A percentile compares a stretch with the other conserved stretches of the same genome.
phyloP scores from a whole-genome alignment of 2,888 invertebrate species.

The Polymixis flavicincta region DNA sequence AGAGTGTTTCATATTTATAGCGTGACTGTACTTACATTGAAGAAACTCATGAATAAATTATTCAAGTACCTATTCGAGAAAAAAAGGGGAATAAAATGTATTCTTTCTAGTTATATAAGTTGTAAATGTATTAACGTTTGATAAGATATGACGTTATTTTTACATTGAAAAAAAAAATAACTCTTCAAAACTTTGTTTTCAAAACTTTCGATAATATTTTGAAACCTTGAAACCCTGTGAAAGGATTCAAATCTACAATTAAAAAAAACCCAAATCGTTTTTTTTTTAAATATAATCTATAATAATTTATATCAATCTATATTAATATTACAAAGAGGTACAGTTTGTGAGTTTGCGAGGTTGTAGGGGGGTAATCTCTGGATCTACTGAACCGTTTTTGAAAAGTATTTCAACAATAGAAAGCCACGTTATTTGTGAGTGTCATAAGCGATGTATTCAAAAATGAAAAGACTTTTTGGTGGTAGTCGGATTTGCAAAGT shows the following conservation, averaged over 20 bases:
- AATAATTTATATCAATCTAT: too few species aligned
- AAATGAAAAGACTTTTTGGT: too few species aligned
- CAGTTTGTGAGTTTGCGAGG: too few species aligned
- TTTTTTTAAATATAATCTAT: too few species aligned
- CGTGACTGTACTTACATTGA: slow-evolving; percentile 12
- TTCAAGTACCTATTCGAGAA: background rate
- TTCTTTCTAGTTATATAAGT: background rate
- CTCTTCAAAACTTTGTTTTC: background rate
- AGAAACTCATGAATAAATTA: slow-evolving; percentile 29
- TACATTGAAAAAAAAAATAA: background rate
- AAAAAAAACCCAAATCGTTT: too few species aligned
- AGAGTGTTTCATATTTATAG: slow-evolving; percentile 30
- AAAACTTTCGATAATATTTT: background rate
- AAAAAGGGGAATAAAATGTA: background rate
- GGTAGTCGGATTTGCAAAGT: too few species aligned
- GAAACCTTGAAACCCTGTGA: background rate
- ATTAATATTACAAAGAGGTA: too few species aligned
- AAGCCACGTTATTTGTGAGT: too few species aligned
- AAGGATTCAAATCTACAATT: background rate
- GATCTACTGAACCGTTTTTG: too few species aligned
- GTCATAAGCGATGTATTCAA: too few species aligned
- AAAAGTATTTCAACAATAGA: too few species aligned
- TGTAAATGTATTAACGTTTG: background rate
- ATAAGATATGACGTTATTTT: background rate
- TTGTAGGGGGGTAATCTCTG: too few species aligned